phyloP scores from a whole-genome alignment of 1,140 invertebrate species.

The Listronotus bonariensis region DNA sequence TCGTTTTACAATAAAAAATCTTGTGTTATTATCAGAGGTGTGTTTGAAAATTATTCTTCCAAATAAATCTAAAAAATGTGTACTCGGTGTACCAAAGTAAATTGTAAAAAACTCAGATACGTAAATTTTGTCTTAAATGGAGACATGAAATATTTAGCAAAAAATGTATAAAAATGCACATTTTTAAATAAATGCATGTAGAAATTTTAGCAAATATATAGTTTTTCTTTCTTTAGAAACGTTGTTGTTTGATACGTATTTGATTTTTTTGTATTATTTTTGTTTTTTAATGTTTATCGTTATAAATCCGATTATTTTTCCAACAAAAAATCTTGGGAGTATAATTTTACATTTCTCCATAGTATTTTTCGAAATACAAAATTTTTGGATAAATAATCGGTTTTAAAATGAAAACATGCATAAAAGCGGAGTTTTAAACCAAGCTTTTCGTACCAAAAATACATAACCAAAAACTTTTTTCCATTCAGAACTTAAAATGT shows the following conservation, averaged over 20 bases:
- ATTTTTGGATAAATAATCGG: background rate
- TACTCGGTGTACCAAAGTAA: slow-evolving; percentile 46
- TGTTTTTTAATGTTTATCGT: too few species aligned
- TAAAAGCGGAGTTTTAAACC: background rate
- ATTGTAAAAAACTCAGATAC: slow-evolving; percentile 51
- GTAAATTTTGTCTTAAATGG: slow-evolving; percentile 47
- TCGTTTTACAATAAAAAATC: slow-evolving; percentile 14
- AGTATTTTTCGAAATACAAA: background rate
- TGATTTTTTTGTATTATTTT: slow-evolving; percentile 34
- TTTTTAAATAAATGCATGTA: slow-evolving; percentile 55
- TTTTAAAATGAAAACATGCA: too few species aligned
- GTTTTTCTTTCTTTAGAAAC: slow-evolving; percentile 41
- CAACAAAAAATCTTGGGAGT: too few species aligned
- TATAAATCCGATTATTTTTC: too few species aligned
- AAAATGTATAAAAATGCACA: slow-evolving; percentile 54
- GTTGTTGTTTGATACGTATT: slow-evolving; percentile 31
- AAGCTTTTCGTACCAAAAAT: slow-evolving; percentile 5
- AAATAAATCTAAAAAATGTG: slow-evolving; percentile 31
- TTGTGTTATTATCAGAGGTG: background rate
- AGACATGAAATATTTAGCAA: slow-evolving; percentile 47
- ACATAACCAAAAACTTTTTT: too few species aligned
- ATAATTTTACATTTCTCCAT: slow-evolving; percentile 13
- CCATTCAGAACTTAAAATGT: too few species aligned
- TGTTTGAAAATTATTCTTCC: slow-evolving; percentile 45
- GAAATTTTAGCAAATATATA: slow-evolving; percentile 40